Conservation (phyloP, 2,113 vertebrate genomes). For the Rhinoptilus africanus region DNA sequence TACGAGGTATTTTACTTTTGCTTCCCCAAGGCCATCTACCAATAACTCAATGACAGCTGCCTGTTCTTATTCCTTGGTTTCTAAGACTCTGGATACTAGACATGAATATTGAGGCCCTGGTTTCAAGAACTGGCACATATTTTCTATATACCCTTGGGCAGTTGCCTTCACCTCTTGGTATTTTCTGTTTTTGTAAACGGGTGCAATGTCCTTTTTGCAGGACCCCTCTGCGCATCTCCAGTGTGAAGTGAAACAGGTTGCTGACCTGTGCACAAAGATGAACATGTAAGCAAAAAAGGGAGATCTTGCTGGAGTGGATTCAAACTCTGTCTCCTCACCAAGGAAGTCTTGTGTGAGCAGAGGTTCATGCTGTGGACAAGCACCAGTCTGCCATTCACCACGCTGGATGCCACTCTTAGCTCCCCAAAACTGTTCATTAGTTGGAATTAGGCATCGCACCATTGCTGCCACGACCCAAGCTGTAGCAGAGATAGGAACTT, state of each 20-base stretch:
- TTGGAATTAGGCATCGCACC: neutral
- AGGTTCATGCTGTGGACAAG: neutral
- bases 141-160: neutral
- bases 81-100: neutral
- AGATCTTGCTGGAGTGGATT: neutral
- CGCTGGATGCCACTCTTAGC: neutral
- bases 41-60: neutral
- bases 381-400: rapidly evolving
- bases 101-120: neutral
- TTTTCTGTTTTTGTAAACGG: neutral
- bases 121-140: neutral
- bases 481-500: neutral
- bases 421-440: neutral
- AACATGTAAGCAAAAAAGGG: neutral
- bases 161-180: neutral
- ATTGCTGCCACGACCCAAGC: neutral
- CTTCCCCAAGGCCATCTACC: neutral
- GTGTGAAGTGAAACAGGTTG: neutral
- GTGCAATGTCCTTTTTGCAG: neutral
- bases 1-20: neutral
- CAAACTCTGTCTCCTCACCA: neutral
- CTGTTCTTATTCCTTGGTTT: neutral
- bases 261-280: neutral
- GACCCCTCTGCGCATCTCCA: neutral
- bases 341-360: neutral